Percentiles rank a stretch among this genome's conserved stretches.
Conservation (phyloP, 2,113 vertebrate genomes). For the Oreochromis niloticus region DNA sequence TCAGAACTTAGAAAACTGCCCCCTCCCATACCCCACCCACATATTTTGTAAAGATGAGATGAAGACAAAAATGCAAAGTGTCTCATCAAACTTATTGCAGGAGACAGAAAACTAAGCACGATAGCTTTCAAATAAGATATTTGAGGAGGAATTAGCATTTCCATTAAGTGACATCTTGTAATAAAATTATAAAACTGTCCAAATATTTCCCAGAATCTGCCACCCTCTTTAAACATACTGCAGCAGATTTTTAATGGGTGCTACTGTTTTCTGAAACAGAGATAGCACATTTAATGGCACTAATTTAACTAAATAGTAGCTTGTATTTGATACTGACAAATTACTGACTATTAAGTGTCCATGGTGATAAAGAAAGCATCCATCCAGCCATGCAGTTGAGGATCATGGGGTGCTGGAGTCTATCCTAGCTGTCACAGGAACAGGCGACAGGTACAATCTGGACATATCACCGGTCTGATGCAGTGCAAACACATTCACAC, state of each 20-base stretch:
- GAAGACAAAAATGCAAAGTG: background rate
- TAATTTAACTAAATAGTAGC: background rate
- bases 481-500: background rate
- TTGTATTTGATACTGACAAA: background rate
- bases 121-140: background rate
- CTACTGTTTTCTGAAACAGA: background rate
- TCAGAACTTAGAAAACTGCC: background rate
- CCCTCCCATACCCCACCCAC: background rate
- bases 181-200: background rate
- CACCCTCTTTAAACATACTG: background rate
- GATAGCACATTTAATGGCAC: background rate
- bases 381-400: background rate
- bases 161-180: background rate
- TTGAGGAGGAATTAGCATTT: background rate
- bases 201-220: background rate
- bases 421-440: background rate
- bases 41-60: background rate
- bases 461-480: background rate
- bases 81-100: background rate
- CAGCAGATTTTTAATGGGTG: background rate
- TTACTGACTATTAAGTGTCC: background rate
- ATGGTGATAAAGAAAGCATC: background rate
- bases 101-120: background rate
- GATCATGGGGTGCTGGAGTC: background rate
- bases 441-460: background rate